A percentile compares a stretch with the other conserved stretches of the same genome.
Evolutionary conservation across 2,113 vertebrate species (phyloP).

Genomic region (Psephotus haematonotus): DNA sequence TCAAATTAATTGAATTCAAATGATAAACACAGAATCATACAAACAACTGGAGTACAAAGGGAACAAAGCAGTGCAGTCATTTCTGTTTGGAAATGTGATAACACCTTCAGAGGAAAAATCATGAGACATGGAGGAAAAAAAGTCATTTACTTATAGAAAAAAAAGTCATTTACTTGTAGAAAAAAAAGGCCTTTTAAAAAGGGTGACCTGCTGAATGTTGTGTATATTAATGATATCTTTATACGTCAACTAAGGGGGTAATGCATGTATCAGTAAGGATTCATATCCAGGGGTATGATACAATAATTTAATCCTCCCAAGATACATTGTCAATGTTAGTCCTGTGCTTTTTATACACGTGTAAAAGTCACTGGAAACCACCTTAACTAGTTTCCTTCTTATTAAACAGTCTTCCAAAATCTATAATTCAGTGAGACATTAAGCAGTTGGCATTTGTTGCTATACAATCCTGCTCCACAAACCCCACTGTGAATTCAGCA

Average conservation of each 20-base stretch:
- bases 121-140: neutral
- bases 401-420: conserved; percentile 77
- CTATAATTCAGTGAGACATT: conserved; percentile 77
- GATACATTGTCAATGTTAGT: conserved; percentile 32
- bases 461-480: conserved; percentile 65
- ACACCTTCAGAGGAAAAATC: neutral
- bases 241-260: neutral
- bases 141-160: neutral
- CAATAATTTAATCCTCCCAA: conserved; percentile 53
- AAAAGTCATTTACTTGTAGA: neutral
- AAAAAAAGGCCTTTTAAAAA: neutral
- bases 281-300: conserved; percentile 45
- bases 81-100: neutral
- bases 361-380: conserved; percentile 65
- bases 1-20: conserved; percentile 35
- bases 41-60: neutral
- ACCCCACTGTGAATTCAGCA: conserved; percentile 74
- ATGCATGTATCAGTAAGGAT: conserved; percentile 1
- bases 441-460: conserved; percentile 75
- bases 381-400: conserved; percentile 73
- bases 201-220: neutral
- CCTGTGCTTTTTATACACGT: conserved; percentile 40
- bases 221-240: conserved; percentile 14
- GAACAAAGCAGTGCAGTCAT: neutral
- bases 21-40: neutral